Conservation (phyloP, 2,888 invertebrate genomes). For the Prostheceraeus crozeri region DNA sequence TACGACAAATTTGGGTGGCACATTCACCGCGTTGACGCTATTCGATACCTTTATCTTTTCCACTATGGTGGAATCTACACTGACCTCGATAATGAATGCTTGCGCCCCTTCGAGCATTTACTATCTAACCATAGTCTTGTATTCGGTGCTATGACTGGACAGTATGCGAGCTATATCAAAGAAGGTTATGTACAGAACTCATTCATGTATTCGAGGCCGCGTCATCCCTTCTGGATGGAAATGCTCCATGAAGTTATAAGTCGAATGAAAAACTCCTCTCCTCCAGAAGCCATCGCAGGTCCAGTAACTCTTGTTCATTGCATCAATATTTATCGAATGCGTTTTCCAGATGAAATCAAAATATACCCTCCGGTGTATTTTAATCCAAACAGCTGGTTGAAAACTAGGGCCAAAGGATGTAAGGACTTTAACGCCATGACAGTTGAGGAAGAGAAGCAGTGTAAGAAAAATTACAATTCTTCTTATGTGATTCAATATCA, state of each 20-base stretch:
- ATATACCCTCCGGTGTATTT: conserved; percentile 10
- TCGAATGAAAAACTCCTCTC: background rate
- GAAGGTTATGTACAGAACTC: conserved; percentile 27
- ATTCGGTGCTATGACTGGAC: conserved; percentile 19
- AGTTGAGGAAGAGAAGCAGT: conserved; percentile 5
- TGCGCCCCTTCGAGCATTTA: conserved; percentile 28
- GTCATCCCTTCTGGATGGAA: conserved; percentile 29
- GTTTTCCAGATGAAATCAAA: background rate
- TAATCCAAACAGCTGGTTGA: conserved; percentile 18
- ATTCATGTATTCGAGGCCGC: conserved; percentile 24
- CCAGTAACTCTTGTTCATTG: background rate
- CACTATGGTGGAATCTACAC: conserved; percentile 29
- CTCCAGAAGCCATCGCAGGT: background rate
- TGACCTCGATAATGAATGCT: conserved; percentile 29
- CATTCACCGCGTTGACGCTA: conserved; percentile 23
- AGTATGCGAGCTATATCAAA: too few relatives aligned
- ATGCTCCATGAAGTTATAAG: background rate
- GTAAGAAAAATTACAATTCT: background rate
- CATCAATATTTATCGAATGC: background rate
- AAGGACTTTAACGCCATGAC: conserved; percentile 19
- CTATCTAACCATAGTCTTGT: conserved; percentile 23
- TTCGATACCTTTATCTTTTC: conserved; percentile 24
- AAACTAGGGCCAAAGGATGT: conserved; percentile 14
- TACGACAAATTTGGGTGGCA: background rate
- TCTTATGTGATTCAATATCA: conserved; percentile 30